Evolutionary conservation across 2,797 vertebrate genomes (phyloP), one percentile per base, ranked within the genome.

Genomic region (Steatocranus sp.): DNA sequence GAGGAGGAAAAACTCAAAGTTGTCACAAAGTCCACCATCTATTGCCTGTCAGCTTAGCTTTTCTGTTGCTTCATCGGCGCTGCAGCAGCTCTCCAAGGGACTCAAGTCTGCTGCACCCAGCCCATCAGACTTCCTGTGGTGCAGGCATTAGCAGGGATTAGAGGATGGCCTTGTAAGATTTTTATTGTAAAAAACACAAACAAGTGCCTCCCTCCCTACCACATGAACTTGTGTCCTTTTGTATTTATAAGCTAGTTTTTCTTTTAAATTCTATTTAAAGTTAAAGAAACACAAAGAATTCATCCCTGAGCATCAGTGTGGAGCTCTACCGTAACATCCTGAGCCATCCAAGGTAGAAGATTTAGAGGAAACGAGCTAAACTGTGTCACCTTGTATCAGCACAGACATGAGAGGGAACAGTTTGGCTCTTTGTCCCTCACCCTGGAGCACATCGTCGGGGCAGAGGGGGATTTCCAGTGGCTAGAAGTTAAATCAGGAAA

Each of bases 51-150:
- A 38, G 61, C n/a, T 66, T 15, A 41, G 5, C 11, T 1, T 41
- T 15, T 23, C n/a, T 66, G 61, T 66, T 0, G 12, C 61, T 23
- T 38, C 34, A 23, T 23, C 5, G 1, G 2, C 2, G 5, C 34
- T 41, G n/a, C 32, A 61, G 0, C 11, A 0, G 0, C 32, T 63
- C 18, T 11, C 32, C 4, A 11, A 0, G 32, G 58, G 58, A 36
- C 30, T n/a, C 6, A 1, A 20, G 56, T 36, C 11, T 61, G 56
- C 56, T 61, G 32, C 34, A 23, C 58, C n/a, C n/a, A 1, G 34
- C 58, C 9, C 66, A 18, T 63, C 61, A 66, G 11, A 66, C 61
- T 66, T 66, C 61, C 61, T 66, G 61, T 4, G 34, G n/a, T 38
- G 34, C n/a, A 38, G 34, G n/a, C 61, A 0, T 38, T 38, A 66